Percentiles rank a stretch among this genome's conserved stretches.
Conservation (phyloP, 2,888 invertebrate genomes). For the Scaptomyza reducta region DNA sequence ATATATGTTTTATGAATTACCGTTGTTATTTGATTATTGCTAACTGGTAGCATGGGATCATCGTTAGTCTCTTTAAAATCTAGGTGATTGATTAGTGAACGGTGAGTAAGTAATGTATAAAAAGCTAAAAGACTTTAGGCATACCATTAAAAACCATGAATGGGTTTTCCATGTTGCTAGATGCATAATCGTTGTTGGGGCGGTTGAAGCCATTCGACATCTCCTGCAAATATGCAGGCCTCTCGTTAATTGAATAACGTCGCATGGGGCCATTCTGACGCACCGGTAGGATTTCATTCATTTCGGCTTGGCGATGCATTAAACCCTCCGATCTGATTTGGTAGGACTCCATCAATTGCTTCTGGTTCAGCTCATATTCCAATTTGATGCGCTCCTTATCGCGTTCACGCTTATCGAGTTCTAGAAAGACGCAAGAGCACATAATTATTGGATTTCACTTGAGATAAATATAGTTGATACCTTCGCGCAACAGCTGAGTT, state of each 20-base stretch:
- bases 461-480: constrained; percentile 80
- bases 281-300: not conserved
- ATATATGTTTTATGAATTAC: not conserved
- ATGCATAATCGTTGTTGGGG: constrained; percentile 1
- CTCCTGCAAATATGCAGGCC: not conserved
- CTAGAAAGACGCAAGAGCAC: constrained; percentile 4
- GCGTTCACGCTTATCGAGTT: constrained; percentile 36
- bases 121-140: not conserved
- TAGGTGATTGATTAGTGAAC: not conserved
- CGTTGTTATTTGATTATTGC: not conserved
- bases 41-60: not conserved
- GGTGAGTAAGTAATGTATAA: not conserved
- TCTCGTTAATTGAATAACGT: not conserved
- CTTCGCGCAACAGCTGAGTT: constrained; percentile 96
- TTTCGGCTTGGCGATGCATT: not conserved
- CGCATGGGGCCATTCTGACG: not conserved
- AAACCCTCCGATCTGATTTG: not conserved
- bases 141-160: constrained; percentile 35
- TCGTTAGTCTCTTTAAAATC: not conserved
- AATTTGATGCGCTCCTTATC: constrained; percentile 26
- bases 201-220: constrained; percentile 1
- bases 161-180: not conserved
- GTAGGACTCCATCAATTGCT: constrained; percentile 1
- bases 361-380: constrained; percentile 20
- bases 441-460: not conserved